Percentiles rank a stretch among this genome's conserved stretches.
These are phyloP conservation scores for Coccyzus lansbergi DNA, from an alignment of 2,797 vertebrate species.

Conservation along the genomic window DNA sequence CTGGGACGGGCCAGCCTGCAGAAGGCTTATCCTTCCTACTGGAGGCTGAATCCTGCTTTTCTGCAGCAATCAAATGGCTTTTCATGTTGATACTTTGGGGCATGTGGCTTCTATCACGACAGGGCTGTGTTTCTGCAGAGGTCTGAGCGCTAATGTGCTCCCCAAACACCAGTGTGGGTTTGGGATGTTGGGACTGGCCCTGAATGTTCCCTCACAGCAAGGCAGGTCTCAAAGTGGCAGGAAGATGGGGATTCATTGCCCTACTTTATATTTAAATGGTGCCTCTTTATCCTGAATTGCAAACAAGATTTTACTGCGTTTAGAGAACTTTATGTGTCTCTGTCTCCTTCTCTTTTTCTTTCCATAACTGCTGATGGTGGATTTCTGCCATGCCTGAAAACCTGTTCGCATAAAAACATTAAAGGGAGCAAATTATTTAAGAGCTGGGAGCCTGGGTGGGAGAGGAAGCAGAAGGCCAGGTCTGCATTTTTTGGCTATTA, in stretches of 20 bases:
- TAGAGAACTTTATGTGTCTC: not conserved
- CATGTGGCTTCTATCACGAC: fast-evolving
- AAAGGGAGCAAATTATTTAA: slow-evolving; percentile 24
- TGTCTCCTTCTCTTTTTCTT: not conserved
- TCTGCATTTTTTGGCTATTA: not conserved
- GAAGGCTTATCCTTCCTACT: fast-evolving
- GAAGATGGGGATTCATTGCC: not conserved
- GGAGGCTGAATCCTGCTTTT: not conserved
- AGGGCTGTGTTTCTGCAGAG: not conserved
- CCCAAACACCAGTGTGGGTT: fast-evolving
- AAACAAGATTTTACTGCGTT: not conserved
- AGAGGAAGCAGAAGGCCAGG: slow-evolving; percentile 18
- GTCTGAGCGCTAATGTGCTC: not conserved
- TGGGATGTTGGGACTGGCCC: not conserved
- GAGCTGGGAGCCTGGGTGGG: slow-evolving; percentile 33
- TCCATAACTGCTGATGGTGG: not conserved
- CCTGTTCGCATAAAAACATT: not conserved
- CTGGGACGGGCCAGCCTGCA: fast-evolving
- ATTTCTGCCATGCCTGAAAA: slow-evolving; percentile 30
- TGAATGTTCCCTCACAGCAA: fast-evolving
- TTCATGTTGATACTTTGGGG: not conserved
- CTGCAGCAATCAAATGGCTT: not conserved
- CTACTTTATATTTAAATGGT: fast-evolving
- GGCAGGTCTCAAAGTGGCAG: not conserved
- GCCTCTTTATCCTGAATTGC: not conserved